These are phyloP conservation scores for Neoniphon sammara DNA, from an alignment of 2,797 vertebrate species.

Conservation along the genomic window DNA sequence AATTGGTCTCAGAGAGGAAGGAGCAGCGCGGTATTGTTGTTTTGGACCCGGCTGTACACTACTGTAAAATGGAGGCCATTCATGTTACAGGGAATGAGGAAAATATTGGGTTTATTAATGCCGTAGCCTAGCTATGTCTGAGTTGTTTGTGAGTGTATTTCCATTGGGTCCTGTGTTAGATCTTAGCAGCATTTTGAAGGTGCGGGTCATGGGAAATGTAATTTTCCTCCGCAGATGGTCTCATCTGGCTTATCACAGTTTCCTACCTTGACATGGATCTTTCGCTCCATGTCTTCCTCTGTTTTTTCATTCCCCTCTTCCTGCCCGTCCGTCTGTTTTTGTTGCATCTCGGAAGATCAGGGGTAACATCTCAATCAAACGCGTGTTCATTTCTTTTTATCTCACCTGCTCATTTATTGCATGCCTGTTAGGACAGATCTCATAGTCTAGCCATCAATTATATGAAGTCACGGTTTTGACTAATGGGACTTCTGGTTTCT, in stretches of 20 bases:
- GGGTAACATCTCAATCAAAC: slow-evolving; percentile 48
- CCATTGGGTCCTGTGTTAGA: slow-evolving; percentile 37
- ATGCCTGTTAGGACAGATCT: slow-evolving; percentile 44
- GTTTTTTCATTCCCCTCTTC: neutral
- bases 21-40: slow-evolving; percentile 32
- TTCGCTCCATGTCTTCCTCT: neutral
- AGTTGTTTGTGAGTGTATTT: slow-evolving; percentile 35
- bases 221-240: slow-evolving; percentile 64
- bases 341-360: neutral
- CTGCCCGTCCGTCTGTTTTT: neutral
- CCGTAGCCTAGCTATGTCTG: slow-evolving; percentile 7
- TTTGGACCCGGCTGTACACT: slow-evolving; percentile 10
- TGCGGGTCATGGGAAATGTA: slow-evolving; percentile 50
- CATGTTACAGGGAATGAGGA: neutral
- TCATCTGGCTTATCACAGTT: slow-evolving; percentile 56
- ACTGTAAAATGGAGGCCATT: slow-evolving; percentile 21
- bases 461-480: slow-evolving; percentile 28
- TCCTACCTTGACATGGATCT: slow-evolving; percentile 33
- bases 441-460: slow-evolving; percentile 35
- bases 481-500: slow-evolving; percentile 44
- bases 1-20: slow-evolving; percentile 57
- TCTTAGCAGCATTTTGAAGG: slow-evolving; percentile 44
- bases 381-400: slow-evolving; percentile 36
- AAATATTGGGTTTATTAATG: slow-evolving; percentile 30
- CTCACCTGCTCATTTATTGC: slow-evolving; percentile 44